Conservation (phyloP, 53 echinoderm and acorn worm species). For the Hippasteria phrygiana region DNA sequence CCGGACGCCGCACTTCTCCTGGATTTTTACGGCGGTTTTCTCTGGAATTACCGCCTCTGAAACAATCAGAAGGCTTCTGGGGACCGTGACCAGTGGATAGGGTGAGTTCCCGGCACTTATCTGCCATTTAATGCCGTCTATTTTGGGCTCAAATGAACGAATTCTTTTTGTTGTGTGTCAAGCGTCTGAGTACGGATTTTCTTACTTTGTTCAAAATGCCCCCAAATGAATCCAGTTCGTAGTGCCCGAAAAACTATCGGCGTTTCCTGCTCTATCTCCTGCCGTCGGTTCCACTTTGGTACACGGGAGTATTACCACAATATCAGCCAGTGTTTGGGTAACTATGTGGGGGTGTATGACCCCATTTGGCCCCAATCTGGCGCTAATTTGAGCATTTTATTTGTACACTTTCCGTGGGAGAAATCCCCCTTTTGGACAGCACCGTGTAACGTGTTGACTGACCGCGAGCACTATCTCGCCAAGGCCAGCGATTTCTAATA, state of each 20-base stretch:
- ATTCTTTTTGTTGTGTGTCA: constrained; percentile 71
- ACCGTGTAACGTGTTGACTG: constrained; percentile 66
- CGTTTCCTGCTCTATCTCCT: constrained; percentile 45
- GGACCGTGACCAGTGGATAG: constrained; percentile 49
- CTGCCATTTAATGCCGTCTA: constrained; percentile 69
- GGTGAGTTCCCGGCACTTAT: constrained; percentile 64
- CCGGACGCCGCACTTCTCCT: constrained; percentile 61
- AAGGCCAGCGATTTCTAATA: constrained; percentile 39
- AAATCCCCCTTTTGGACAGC: constrained; percentile 67
- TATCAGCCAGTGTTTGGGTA: constrained; percentile 62
- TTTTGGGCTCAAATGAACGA: constrained; percentile 69
- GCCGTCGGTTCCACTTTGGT: constrained; percentile 54
- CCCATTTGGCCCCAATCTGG: constrained; percentile 74
- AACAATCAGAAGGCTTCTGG: constrained; percentile 47
- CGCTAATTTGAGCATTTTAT: constrained; percentile 77
- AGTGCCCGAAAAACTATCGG: constrained; percentile 41
- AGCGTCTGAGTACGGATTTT: constrained; percentile 70
- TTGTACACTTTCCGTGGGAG: constrained; percentile 69
- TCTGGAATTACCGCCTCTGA: constrained; percentile 40
- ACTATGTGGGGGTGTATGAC: constrained; percentile 67
- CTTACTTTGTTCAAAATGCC: constrained; percentile 85
- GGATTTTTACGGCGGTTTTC: constrained; percentile 70
- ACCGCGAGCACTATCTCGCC: constrained; percentile 62
- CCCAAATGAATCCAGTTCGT: constrained; percentile 71
- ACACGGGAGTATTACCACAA: constrained; percentile 69